Evolutionary conservation across 2,888 invertebrate species (phyloP).

Genomic region (Oscheius sp.): DNA sequence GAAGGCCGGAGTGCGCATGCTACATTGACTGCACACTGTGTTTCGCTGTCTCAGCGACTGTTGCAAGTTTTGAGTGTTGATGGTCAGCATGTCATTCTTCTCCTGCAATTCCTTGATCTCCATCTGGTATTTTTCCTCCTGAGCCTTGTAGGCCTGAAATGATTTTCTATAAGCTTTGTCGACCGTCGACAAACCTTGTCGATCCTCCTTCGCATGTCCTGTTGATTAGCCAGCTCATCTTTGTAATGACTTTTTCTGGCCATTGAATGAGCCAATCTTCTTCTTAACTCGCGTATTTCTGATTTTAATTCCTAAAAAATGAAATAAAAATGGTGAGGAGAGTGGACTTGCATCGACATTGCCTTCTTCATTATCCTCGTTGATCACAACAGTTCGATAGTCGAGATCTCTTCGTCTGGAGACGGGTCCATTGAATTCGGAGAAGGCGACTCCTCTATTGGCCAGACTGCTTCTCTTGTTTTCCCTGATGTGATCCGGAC

Average conservation of each 20-base stretch:
- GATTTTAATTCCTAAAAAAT: conserved; percentile 8
- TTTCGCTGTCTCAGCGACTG: background rate
- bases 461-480: background rate
- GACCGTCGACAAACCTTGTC: background rate
- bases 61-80: background rate
- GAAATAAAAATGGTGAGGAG: background rate
- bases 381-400: background rate
- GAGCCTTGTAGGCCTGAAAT: conserved; percentile 7
- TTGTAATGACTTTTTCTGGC: conserved; percentile 11
- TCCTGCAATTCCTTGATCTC: conserved; percentile 5
- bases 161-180: too few species aligned
- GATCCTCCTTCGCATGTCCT: conserved; percentile 1
- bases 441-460: background rate
- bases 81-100: background rate
- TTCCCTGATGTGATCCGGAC: conserved; percentile 7
- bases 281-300: background rate
- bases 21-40: background rate
- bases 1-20: background rate
- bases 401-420: conserved; percentile 3
- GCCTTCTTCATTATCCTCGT: conserved; percentile 8
- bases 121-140: conserved; percentile 5
- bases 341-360: background rate
- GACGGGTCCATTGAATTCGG: conserved; percentile 24
- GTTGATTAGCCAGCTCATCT: background rate
- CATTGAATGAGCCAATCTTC: background rate